Evolutionary conservation across 2,888 invertebrate species (phyloP), one percentile per base, ranked within the genome.

Genomic region (Limnephilus lunatus): DNA sequence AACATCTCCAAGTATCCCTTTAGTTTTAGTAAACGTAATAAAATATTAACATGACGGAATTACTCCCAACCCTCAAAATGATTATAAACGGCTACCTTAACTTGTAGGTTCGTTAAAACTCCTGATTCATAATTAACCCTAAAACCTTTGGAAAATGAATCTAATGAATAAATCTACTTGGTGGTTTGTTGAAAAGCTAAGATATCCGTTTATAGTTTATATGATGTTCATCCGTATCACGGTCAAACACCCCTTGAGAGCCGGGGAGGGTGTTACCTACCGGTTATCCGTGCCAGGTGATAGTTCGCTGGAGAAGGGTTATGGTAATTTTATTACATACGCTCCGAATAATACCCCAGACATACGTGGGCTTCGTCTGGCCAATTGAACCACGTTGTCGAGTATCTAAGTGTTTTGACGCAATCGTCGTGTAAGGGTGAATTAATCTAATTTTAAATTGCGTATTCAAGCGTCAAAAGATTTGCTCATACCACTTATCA

Each of bases 321-420:
- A 87, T 87, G 53, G 68, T 87, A 12, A 53, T 87, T 87, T 87
- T 48, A 87, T 87, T 87, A 32, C 31, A 32, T 30, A 83, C 82
- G 85, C 44, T 85, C 44, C 44, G 39, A 44, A 44, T 85, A 32
- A 85, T 39, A 85, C 39, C 85, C 25, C 39, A 85, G 85, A 85
- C 85, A n/a, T 25, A 85, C 85, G 15, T 85, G 85, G 35, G 35
- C 12, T 85, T n/a, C 85, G 85, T 85, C 85, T 85, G 85, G 85
- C 85, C 85, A 85, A 85, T 85, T 85, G 39, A 35, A 85, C 85
- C 15, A 44, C 32, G 44, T 44, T 25, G 5, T 12, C n/a, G n/a
- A 32, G 31, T 44, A 44, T 39, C 85, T 32, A 85, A 35, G 85
- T 39, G 85, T 39, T 39, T n/a, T 39, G 39, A 39, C 35, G 68